These are phyloP conservation scores for Caenorhabditis sp. DNA, from an alignment of 2,888 invertebrate genomes.

Conservation along the genomic window DNA sequence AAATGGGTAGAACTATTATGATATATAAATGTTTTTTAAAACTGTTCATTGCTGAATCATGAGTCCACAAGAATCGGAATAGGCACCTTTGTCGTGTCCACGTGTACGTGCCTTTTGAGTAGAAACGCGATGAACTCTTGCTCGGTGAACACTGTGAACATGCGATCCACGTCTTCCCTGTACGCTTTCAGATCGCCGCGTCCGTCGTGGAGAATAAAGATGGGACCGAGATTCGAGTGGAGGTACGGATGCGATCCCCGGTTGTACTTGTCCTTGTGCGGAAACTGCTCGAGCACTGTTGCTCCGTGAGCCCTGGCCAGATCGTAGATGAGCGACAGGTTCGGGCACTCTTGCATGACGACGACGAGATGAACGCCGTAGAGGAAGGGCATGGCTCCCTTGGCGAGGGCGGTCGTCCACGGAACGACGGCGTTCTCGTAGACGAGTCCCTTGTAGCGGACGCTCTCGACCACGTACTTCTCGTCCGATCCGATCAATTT, in stretches of 20 bases:
- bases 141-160: conserved; percentile 6
- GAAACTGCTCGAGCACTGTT: not conserved
- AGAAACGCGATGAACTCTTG: not conserved
- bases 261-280: not conserved
- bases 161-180: too few relatives aligned
- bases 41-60: too few relatives aligned
- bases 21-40: too few relatives aligned
- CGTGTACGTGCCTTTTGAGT: not conserved
- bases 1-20: too few relatives aligned
- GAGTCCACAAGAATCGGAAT: too few relatives aligned
- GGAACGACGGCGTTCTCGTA: not conserved
- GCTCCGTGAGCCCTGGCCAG: not conserved
- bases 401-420: not conserved
- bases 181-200: too few relatives aligned
- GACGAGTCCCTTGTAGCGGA: not conserved
- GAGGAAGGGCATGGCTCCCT: not conserved
- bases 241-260: conserved; percentile 15
- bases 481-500: not conserved
- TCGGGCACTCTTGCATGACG: not conserved
- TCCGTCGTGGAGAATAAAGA: conserved; percentile 22
- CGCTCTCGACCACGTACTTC: not conserved
- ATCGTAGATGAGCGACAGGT: not conserved
- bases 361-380: not conserved
- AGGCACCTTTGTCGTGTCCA: not conserved
- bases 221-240: conserved; percentile 16